Conservation (phyloP, 30 jellyfish, hydroid and myxozoan genomes). For the Turritopsis dohrnii region DNA sequence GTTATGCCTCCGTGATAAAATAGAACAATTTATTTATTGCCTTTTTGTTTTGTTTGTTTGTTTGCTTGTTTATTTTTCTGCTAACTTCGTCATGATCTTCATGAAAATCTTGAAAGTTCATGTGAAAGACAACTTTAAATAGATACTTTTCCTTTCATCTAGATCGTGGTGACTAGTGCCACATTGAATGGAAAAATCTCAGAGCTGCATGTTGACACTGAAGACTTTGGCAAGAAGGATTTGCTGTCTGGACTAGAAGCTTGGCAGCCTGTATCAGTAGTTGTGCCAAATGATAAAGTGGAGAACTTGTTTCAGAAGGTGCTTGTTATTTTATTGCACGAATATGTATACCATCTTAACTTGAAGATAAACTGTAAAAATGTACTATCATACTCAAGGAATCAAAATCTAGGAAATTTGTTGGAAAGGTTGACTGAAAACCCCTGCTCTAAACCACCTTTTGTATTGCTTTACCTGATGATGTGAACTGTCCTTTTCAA, state of each 20-base stretch:
- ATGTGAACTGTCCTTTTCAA: too few species aligned
- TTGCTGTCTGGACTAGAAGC: slow-evolving; percentile 54
- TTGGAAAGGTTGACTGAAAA: too few species aligned
- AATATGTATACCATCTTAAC: not conserved
- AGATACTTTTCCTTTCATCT: not conserved
- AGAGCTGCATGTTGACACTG: slow-evolving; percentile 46
- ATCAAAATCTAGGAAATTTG: too few species aligned
- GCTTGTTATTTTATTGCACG: not conserved
- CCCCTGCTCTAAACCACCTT: too few species aligned
- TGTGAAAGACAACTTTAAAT: not conserved
- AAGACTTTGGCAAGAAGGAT: slow-evolving; percentile 40
- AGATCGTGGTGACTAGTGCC: slow-evolving; percentile 71
- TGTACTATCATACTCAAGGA: too few species aligned
- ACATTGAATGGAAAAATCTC: slow-evolving; percentile 63
- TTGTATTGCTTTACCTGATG: too few species aligned
- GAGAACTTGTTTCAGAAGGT: slow-evolving; percentile 10
- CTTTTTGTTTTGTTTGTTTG: too few species aligned
- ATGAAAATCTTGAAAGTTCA: too few species aligned
- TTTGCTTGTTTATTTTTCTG: too few species aligned
- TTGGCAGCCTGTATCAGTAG: slow-evolving; percentile 59
- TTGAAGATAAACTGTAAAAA: not conserved
- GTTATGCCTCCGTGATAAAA: too few species aligned
- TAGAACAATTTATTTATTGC: too few species aligned
- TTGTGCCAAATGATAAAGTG: slow-evolving; percentile 23
- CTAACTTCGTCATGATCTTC: too few species aligned